Evolutionary conservation across 2,797 vertebrate genomes (phyloP), one percentile per base, ranked within the genome.

Genomic region (Aphelocoma californica): DNA sequence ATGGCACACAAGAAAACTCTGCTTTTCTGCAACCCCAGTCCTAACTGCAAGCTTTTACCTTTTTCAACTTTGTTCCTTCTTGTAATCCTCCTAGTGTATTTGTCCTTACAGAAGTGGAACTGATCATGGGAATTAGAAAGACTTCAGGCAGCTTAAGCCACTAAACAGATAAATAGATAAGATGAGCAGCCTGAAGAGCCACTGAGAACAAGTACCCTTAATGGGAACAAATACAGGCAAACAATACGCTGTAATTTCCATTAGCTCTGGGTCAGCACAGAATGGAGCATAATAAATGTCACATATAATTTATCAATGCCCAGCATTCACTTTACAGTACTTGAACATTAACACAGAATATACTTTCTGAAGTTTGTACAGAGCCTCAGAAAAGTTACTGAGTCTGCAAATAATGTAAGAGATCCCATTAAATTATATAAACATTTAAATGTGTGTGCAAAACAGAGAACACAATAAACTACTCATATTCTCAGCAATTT

Each of bases 221-320:
- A 90, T 50, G 58, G 72, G 38, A 92, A 78, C 19, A 91, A 90
- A 90, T 57, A 67, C 38, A 65, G 73, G 23, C 40, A 62, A 54
- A 64, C 8, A 48, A 28, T 47, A 57, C 6, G 24, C 66, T 54
- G 7, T 75, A 75, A 90, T 93, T 82, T 90, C 88, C 81, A 82
- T 90, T 88, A 92, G n/a, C 56, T 80, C 57, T 70, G 16, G 61
- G 25, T 83, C 57, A 86, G 71, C 31, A 54, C 48, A 89, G 61
- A 70, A 87, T 82, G 60, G 34, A 70, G 60, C 29, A 60, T 83
- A 86, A 93, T 70, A 83, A 88, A 91, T 83, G 85, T 90, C 90
- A 87, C 62, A 83, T 85, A 32, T 74, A 92, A 87, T 91, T 91
- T 87, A 87, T 81, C 61, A 83, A 53, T 71, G 48, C 10, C 9